A percentile compares a stretch with the other conserved stretches of the same genome.
Evolutionary conservation across 2,888 invertebrate genomes (phyloP).

Genomic region (Panopea generosa): DNA sequence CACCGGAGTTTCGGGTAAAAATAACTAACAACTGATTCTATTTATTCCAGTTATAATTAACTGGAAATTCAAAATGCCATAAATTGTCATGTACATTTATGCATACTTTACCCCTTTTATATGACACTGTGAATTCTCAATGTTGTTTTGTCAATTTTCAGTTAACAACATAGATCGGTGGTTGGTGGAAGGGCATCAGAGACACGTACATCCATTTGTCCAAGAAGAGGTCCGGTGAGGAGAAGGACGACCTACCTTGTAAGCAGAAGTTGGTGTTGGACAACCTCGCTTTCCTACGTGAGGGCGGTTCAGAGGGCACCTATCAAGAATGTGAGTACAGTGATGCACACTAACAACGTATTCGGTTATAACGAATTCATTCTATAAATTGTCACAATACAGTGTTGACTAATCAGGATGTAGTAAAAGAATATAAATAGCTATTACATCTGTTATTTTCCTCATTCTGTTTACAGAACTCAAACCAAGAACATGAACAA

Average conservation of each 20-base stretch:
- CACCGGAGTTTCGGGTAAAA: slow-evolving; percentile 25
- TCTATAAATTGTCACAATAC: too few relatives aligned
- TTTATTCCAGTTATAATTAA: slow-evolving; percentile 6
- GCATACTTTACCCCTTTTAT: slow-evolving; percentile 20
- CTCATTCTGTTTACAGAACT: too few relatives aligned
- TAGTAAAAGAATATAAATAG: too few relatives aligned
- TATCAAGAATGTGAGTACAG: slow-evolving; percentile 21
- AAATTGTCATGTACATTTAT: slow-evolving; percentile 13
- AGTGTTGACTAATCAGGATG: too few relatives aligned
- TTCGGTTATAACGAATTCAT: too few relatives aligned
- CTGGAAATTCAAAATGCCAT: slow-evolving; percentile 5
- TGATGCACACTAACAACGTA: too few relatives aligned
- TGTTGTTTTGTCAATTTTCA: slow-evolving; percentile 18
- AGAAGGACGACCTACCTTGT: slow-evolving; percentile 27
- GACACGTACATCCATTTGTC: slow-evolving; percentile 30
- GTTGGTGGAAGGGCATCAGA: slow-evolving; percentile 29
- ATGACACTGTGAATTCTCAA: slow-evolving; percentile 17
- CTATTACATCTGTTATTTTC: too few relatives aligned
- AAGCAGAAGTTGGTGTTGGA: slow-evolving; percentile 35
- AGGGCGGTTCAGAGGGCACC: too few relatives aligned
- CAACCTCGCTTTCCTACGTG: slow-evolving; percentile 28
- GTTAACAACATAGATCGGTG: slow-evolving; percentile 29
- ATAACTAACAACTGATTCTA: slow-evolving; percentile 22
- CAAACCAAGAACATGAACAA: too few relatives aligned
- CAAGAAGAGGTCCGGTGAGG: slow-evolving; percentile 31